phyloP scores from a whole-genome alignment of 2,113 vertebrate species.

The Stigmatopora argus region DNA sequence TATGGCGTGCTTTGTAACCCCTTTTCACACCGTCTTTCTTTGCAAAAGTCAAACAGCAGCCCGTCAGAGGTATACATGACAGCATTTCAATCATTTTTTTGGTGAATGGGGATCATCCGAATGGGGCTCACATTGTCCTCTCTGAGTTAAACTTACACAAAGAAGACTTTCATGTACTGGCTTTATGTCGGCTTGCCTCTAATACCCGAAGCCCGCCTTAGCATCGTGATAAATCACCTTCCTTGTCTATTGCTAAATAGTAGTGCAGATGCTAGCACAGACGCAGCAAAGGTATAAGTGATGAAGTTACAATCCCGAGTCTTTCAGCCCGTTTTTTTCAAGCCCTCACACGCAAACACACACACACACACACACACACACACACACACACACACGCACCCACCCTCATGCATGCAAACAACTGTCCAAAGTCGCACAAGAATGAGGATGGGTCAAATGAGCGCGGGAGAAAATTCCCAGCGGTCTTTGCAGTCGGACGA shows the following conservation, averaged over 20 bases:
- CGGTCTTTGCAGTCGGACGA: conserved; percentile 34
- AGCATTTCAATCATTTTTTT: neutral
- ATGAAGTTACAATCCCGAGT: conserved; percentile 23
- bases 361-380: too few species aligned
- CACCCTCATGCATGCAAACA: conserved; percentile 18
- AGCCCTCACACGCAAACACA: conserved; percentile 13
- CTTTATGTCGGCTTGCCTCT: neutral
- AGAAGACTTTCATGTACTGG: neutral
- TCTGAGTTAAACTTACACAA: neutral
- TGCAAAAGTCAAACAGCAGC: neutral
- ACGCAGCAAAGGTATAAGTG: conserved; percentile 25
- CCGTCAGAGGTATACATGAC: neutral
- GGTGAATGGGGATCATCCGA: neutral
- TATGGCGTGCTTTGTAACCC: neutral
- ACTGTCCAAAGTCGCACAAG: conserved; percentile 45
- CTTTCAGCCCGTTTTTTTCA: conserved; percentile 2
- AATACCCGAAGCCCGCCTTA: neutral
- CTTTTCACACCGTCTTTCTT: neutral
- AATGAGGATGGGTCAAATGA: conserved; percentile 40
- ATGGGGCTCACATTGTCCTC: neutral
- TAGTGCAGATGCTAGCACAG: conserved; percentile 21
- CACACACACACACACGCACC: too few species aligned
- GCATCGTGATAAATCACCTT: conserved; percentile 1
- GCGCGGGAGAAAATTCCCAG: conserved; percentile 31
- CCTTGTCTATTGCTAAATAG: conserved; percentile 14